phyloP scores from a whole-genome alignment of 2,888 invertebrate genomes.

The Nezara viridula region DNA sequence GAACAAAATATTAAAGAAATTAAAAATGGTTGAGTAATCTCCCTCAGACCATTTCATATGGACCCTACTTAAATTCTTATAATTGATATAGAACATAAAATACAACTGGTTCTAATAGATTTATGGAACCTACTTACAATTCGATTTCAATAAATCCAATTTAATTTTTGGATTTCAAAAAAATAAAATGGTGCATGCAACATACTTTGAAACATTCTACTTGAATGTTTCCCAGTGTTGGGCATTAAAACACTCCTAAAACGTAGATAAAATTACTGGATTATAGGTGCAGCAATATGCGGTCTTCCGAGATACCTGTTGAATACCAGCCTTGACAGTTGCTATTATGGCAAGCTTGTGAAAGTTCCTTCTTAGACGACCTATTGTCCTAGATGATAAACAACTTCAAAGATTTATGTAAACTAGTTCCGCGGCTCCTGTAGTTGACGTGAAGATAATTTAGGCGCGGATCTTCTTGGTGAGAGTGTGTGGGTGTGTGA shows the following conservation, averaged over 20 bases:
- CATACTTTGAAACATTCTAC: too few species aligned
- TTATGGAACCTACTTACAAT: too few species aligned
- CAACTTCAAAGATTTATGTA: neutral
- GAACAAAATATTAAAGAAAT: too few species aligned
- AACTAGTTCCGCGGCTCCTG: slow-evolving; percentile 10
- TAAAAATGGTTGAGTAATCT: too few species aligned
- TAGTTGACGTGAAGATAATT: slow-evolving; percentile 10
- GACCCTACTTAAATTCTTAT: too few species aligned
- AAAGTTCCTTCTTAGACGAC: neutral
- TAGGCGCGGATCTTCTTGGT: slow-evolving; percentile 4
- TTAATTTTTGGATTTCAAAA: too few species aligned
- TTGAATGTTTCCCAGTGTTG: too few species aligned
- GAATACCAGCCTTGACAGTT: neutral
- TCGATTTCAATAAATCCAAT: too few species aligned
- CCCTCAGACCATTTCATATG: too few species aligned
- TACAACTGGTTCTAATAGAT: too few species aligned
- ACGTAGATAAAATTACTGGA: neutral
- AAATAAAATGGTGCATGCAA: too few species aligned
- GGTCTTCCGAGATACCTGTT: neutral
- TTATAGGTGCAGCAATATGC: neutral
- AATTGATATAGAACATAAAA: too few species aligned
- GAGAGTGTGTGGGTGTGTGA: neutral
- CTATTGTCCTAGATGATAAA: slow-evolving; percentile 33
- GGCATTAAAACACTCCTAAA: neutral
- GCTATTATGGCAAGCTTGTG: slow-evolving; percentile 1